A percentile compares a stretch with the other conserved stretches of the same genome.
Evolutionary conservation across 2,113 vertebrate genomes (phyloP).

Genomic region (Varanus salvator): DNA sequence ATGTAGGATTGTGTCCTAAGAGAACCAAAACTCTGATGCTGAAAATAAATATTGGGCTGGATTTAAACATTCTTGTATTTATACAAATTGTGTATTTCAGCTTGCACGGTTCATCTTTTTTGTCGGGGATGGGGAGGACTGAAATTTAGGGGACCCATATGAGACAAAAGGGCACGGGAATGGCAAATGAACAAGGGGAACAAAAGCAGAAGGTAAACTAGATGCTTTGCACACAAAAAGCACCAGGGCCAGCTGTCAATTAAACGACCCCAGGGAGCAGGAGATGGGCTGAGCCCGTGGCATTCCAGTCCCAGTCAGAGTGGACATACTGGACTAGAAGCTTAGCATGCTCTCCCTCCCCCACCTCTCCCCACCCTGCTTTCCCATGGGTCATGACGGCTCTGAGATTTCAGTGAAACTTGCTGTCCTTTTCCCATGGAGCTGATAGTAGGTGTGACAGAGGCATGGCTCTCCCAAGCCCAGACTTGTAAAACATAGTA

Average conservation of each 20-base stretch:
- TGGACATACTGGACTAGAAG: no score
- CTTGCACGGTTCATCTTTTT: not conserved
- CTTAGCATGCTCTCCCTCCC: no score
- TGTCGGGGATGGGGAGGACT: not conserved
- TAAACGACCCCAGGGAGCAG: not conserved
- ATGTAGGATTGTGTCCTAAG: no score
- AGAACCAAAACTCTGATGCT: no score
- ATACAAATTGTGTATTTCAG: not conserved
- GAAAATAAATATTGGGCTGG: no score
- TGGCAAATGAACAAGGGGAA: not conserved
- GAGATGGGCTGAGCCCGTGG: no score
- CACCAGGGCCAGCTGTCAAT: not conserved
- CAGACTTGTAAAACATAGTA: not conserved
- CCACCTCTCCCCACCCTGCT: no score
- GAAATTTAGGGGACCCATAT: not conserved
- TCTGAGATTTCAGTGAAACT: not conserved
- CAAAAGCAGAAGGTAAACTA: not conserved
- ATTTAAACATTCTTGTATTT: no score
- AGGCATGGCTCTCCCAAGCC: not conserved
- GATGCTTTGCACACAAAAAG: not conserved
- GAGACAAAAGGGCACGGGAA: not conserved
- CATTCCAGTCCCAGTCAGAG: no score
- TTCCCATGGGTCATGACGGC: no score
- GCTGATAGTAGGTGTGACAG: not conserved
- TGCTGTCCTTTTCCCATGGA: not conserved